Percentiles rank a stretch among this genome's conserved stretches.
Conservation (phyloP, 1,140 invertebrate species). For the Steinernema khuongi region DNA sequence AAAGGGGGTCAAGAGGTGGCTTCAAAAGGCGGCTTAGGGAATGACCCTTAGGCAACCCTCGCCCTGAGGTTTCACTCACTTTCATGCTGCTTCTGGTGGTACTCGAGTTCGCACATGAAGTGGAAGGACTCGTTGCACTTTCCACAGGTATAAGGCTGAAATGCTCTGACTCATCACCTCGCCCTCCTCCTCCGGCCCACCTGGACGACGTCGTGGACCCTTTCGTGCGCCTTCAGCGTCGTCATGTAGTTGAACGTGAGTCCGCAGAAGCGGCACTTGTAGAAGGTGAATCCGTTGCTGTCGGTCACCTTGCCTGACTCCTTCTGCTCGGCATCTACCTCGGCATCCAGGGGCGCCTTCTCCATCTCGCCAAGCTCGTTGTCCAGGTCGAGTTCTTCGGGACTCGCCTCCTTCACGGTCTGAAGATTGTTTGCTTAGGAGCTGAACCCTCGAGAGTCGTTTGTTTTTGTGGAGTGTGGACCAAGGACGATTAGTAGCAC, state of each 20-base stretch:
- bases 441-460: neutral
- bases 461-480: too few relatives aligned
- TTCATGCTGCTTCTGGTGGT: conserved; percentile 49
- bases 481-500: too few relatives aligned
- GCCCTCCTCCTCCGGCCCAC: conserved; percentile 22
- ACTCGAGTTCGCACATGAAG: conserved; percentile 55
- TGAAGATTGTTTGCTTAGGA: neutral
- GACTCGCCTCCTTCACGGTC: conserved; percentile 9
- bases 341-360: neutral
- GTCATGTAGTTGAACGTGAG: conserved; percentile 58
- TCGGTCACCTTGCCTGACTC: neutral
- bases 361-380: conserved; percentile 6
- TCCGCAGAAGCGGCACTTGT: conserved; percentile 58
- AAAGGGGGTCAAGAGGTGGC: neutral
- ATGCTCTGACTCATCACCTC: neutral
- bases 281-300: conserved; percentile 22
- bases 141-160: conserved; percentile 54
- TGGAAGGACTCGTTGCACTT: conserved; percentile 58
- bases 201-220: conserved; percentile 52
- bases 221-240: conserved; percentile 55
- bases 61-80: conserved; percentile 33
- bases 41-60: neutral
- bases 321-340: neutral
- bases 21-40: neutral
- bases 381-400: neutral